These are phyloP conservation scores for Carapus acus DNA, from an alignment of 2,797 vertebrate genomes.

Conservation along the genomic window DNA sequence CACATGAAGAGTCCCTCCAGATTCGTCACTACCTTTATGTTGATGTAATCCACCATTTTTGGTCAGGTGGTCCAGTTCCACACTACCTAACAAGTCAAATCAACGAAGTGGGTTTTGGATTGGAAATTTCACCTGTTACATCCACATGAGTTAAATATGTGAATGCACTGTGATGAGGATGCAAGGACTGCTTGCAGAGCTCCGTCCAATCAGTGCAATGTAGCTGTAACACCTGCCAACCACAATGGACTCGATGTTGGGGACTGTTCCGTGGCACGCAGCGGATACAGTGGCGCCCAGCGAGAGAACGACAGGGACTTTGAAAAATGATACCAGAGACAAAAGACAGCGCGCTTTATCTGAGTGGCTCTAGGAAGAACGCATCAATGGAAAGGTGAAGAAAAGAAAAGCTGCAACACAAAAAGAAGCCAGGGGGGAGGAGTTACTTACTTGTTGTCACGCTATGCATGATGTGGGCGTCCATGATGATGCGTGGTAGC, in stretches of 20 bases:
- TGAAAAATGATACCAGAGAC: conserved; percentile 26
- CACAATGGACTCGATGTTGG: conserved; percentile 75
- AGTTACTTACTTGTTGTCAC: conserved; percentile 42
- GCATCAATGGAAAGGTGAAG: neutral
- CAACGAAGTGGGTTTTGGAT: too few relatives aligned
- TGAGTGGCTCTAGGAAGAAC: neutral
- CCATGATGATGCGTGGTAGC: conserved; percentile 1
- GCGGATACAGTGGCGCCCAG: conserved; percentile 27
- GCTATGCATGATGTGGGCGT: conserved; percentile 8
- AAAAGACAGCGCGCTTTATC: conserved; percentile 11
- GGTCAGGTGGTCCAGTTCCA: conserved; percentile 71
- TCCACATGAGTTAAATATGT: too few relatives aligned
- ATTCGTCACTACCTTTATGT: conserved; percentile 73
- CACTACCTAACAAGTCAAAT: conserved; percentile 68
- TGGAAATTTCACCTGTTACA: too few relatives aligned
- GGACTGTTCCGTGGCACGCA: conserved; percentile 71
- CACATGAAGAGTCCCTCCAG: conserved; percentile 68
- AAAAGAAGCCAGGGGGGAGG: neutral
- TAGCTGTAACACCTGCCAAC: conserved; percentile 82
- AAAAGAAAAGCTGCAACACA: neutral
- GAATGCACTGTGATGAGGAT: too few relatives aligned
- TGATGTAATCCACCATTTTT: conserved; percentile 65
- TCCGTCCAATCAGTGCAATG: conserved; percentile 53
- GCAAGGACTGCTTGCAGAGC: too few relatives aligned
- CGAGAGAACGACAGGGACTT: conserved; percentile 53